Percentiles rank a stretch among this genome's conserved stretches.
Evolutionary conservation across 2,113 vertebrate genomes (phyloP).

Genomic region (Ursus arctos): DNA sequence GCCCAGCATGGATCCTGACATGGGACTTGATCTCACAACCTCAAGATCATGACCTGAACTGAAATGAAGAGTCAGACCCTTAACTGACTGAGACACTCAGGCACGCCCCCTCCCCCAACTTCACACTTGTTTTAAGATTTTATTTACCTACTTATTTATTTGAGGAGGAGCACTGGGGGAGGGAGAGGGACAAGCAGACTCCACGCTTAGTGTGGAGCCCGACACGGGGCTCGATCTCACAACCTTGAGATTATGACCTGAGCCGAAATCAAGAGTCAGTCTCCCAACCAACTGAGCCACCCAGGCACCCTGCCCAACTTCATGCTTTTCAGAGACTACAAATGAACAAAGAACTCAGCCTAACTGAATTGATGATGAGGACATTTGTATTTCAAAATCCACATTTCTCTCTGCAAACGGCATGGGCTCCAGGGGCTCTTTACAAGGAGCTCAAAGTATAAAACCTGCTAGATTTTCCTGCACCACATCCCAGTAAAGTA

Average conservation of each 20-base stretch:
- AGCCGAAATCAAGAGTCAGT: not conserved
- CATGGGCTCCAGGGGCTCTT: not conserved
- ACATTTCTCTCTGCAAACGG: not conserved
- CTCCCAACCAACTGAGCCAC: not conserved
- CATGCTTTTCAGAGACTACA: not conserved
- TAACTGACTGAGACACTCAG: not conserved
- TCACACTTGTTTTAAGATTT: not conserved
- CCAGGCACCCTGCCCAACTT: not conserved
- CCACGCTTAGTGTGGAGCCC: not conserved
- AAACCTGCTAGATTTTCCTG: too few species aligned
- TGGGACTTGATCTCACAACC: not conserved
- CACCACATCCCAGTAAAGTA: not conserved
- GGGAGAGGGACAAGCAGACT: not conserved
- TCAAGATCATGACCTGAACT: not conserved
- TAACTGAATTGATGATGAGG: not conserved
- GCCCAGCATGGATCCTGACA: not conserved
- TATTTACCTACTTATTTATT: too few species aligned
- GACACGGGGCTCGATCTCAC: not conserved
- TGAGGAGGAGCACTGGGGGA: too few species aligned
- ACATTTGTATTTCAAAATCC: not conserved
- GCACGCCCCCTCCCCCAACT: not conserved
- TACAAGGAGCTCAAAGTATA: not conserved
- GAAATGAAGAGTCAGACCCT: not conserved
- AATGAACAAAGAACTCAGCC: not conserved
- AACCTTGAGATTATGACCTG: not conserved